phyloP scores from a whole-genome alignment of 2,113 vertebrate species.

The Varanus komodoensis region DNA sequence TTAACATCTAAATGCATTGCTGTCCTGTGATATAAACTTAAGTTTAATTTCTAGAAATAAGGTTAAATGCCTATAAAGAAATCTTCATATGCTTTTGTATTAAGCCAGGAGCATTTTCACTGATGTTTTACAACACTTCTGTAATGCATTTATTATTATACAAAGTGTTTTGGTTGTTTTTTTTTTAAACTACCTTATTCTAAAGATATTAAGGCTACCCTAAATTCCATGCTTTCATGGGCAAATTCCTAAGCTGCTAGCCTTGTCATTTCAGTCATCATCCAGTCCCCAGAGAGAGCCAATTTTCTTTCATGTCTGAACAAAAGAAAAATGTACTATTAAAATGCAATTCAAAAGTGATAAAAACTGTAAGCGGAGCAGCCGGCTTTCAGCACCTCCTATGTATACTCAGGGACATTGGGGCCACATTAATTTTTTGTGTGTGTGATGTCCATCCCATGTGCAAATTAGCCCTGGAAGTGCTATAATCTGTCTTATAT shows the following conservation, averaged over 20 bases:
- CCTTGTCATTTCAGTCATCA: constrained; percentile 74
- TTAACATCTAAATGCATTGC: constrained; percentile 18
- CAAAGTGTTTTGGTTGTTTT: background rate
- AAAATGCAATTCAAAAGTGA: constrained; percentile 87
- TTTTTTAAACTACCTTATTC: background rate
- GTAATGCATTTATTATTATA: background rate
- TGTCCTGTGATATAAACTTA: constrained; percentile 10
- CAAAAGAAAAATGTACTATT: constrained; percentile 88
- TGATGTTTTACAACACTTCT: constrained; percentile 11
- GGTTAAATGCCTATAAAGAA: background rate
- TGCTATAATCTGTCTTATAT: constrained; percentile 84
- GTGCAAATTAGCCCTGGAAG: constrained; percentile 85
- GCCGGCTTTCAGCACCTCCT: constrained; percentile 78
- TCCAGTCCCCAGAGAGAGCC: constrained; percentile 79
- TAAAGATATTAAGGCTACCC: constrained; percentile 51
- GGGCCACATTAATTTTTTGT: constrained; percentile 84
- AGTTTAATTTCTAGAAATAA: constrained; percentile 21
- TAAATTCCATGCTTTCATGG: constrained; percentile 58
- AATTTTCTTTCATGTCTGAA: constrained; percentile 85
- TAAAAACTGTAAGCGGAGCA: constrained; percentile 83
- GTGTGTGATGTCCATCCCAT: constrained; percentile 82
- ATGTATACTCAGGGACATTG: constrained; percentile 83
- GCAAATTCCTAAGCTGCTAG: constrained; percentile 67
- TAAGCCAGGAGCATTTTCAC: constrained; percentile 3
- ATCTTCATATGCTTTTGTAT: background rate